These are phyloP conservation scores for Pseudoatta argentina DNA, from an alignment of 1,140 invertebrate genomes.

Conservation along the genomic window DNA sequence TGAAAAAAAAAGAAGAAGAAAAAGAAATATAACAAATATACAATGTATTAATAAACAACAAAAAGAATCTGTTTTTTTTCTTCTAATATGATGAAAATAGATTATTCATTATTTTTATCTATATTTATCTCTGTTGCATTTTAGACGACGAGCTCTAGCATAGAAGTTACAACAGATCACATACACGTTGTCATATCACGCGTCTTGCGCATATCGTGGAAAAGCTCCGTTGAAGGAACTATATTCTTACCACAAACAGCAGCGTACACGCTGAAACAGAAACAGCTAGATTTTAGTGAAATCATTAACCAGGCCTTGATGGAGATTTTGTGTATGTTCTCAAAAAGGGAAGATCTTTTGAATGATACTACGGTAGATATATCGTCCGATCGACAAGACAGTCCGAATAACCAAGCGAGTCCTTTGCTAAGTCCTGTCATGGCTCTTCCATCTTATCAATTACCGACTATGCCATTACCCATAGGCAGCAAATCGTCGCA, in stretches of 20 bases:
- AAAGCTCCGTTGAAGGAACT: constrained; percentile 87
- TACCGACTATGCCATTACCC: constrained; percentile 70
- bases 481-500: constrained; percentile 83
- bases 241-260: constrained; percentile 90
- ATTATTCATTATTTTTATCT: not conserved
- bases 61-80: not conserved
- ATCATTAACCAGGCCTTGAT: constrained; percentile 89
- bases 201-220: constrained; percentile 90
- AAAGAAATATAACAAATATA: not conserved
- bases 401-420: constrained; percentile 82
- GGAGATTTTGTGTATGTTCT: constrained; percentile 89
- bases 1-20: no score
- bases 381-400: constrained; percentile 85
- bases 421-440: constrained; percentile 78
- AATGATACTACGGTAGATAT: constrained; percentile 86
- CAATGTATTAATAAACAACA: not conserved
- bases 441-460: constrained; percentile 72
- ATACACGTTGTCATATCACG: constrained; percentile 88
- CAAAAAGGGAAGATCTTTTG: constrained; percentile 88
- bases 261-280: constrained; percentile 85
- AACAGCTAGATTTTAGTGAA: constrained; percentile 86
- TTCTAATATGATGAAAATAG: not conserved
- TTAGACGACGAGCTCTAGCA: constrained; percentile 86
- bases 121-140: constrained; percentile 61
- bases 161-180: constrained; percentile 89